Percentiles rank a stretch among this genome's conserved stretches.
Conservation (phyloP, 2,888 invertebrate species). For the Temnothorax unifasciatus region DNA sequence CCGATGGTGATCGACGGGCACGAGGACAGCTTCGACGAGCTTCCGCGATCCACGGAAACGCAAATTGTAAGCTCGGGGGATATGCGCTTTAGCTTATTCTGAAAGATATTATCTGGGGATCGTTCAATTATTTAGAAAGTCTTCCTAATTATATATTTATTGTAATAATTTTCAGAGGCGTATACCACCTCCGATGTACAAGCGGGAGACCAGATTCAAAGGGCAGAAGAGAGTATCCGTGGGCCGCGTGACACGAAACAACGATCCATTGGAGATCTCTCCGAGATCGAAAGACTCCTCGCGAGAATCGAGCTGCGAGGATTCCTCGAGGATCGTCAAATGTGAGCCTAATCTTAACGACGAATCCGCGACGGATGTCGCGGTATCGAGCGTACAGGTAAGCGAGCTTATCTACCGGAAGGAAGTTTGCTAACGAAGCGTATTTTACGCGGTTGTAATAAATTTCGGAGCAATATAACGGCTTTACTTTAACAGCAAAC, state of each 20-base stretch:
- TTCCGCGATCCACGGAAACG: conserved; percentile 64
- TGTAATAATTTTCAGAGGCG: conserved; percentile 71
- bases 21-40: conserved; percentile 80
- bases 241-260: conserved; percentile 79
- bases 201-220: conserved; percentile 86
- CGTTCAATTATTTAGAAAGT: neutral
- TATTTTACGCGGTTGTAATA: neutral
- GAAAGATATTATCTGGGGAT: neutral
- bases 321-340: conserved; percentile 69
- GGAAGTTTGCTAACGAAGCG: neutral
- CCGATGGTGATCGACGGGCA: conserved; percentile 83
- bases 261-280: conserved; percentile 68
- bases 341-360: conserved; percentile 76
- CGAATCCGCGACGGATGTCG: conserved; percentile 76
- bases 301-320: conserved; percentile 68
- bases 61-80: conserved; percentile 67
- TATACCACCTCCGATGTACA: conserved; percentile 83
- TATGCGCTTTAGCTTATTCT: neutral
- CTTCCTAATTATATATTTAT: neutral
- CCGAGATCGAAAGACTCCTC: conserved; percentile 64
- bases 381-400: conserved; percentile 81
- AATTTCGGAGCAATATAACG: neutral
- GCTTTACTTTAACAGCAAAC: neutral
- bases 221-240: conserved; percentile 86
- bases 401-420: conserved; percentile 60